Evolutionary conservation across 1,140 invertebrate genomes (phyloP), one percentile per base, ranked within the genome.

Genomic region (Diachasma alloeum): DNA sequence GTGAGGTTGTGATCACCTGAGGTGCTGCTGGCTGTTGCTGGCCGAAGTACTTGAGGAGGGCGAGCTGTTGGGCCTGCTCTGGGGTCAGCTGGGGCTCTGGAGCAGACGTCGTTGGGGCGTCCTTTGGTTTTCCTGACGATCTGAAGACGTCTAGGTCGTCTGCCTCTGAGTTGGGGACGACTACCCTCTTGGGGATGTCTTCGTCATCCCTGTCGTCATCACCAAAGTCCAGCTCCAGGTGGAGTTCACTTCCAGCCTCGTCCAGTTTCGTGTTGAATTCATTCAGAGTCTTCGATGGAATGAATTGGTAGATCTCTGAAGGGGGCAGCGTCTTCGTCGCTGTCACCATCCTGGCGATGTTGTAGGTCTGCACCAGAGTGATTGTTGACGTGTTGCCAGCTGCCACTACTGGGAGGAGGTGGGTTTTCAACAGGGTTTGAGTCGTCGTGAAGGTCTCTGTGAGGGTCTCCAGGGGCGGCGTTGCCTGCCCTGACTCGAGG

Each of bases 371-470:
- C 0, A 96, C 94, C 36, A 97, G 89, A 0, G 96, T 97, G 76
- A 95, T 90, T 67, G 91, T 93, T 13, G 92, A 93, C 0, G 95
- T 95, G 78, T 95, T 92, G 56, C 93, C 93, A 9, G 91, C 91
- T 26, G 93, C 92, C 11, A 97, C 90, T 0, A 97, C 93, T 0
- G 96, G 96, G 63, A 97, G 87, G 72, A 97, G 92, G 81, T 97
- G 95, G 0, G 96, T 97, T 84, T 97, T 97, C 1, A 96, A 87
- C 88, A 97, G 93, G 0, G 94, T 92, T 87, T 97, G 95, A 0
- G 95, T 96, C 5, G 96, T 96, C 75, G 95, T 96, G 89, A 96
- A 97, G 0, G 95, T 96, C 88, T 97, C 96, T 0, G 95, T 97
- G n/a, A 96, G 89, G 0, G 95, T 97, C 90, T 97, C 95, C 70